Percentiles rank a stretch among this genome's conserved stretches.
These are phyloP conservation scores for Celastrina argiolus DNA, from an alignment of 2,888 invertebrate genomes.

Conservation along the genomic window DNA sequence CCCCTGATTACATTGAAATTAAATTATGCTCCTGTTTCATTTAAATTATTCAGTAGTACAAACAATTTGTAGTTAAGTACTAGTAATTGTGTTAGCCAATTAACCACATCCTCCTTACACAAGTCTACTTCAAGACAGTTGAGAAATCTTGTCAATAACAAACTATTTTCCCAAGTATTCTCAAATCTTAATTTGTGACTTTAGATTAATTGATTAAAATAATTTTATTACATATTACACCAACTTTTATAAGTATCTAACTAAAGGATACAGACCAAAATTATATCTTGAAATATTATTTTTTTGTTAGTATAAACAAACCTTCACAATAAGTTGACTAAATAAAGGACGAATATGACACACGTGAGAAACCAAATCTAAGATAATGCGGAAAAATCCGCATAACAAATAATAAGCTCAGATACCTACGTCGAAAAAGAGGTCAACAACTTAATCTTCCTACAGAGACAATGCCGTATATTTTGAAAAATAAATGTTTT, in stretches of 20 bases:
- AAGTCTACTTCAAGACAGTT: not conserved
- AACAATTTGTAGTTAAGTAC: not conserved
- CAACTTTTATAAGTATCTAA: not conserved
- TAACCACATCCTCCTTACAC: conserved; percentile 5
- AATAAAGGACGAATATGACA: not conserved
- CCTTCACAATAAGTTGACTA: not conserved
- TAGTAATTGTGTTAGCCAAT: conserved; percentile 10
- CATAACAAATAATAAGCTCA: conserved; percentile 12
- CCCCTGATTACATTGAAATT: not conserved
- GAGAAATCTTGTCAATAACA: not conserved
- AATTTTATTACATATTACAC: not conserved
- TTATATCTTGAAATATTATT: not conserved
- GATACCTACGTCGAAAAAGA: conserved; percentile 13
- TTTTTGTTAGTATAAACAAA: not conserved
- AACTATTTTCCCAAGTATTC: not conserved
- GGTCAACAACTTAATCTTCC: conserved; percentile 18
- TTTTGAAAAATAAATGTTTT: not conserved
- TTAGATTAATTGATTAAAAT: conserved; percentile 10
- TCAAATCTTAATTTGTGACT: not conserved
- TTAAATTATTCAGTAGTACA: conserved; percentile 25
- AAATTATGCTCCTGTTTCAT: not conserved
- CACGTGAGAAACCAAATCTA: not conserved
- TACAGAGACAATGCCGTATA: not conserved
- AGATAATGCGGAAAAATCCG: conserved; percentile 21
- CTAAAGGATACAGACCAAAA: not conserved